Conservation (phyloP, 1,140 invertebrate genomes). For the Drosophila orena region DNA sequence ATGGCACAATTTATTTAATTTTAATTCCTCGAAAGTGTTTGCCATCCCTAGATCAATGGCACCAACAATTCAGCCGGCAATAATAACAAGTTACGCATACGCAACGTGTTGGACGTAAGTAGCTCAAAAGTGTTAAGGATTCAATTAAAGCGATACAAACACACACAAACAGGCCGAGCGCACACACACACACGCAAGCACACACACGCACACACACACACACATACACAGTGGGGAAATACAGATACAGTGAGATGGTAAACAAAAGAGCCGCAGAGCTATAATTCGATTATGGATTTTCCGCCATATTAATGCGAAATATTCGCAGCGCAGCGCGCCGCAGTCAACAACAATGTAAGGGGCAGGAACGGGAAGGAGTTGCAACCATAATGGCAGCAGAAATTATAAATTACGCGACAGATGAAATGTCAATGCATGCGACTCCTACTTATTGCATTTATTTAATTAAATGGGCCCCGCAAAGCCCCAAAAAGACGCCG, state of each 20-base stretch:
- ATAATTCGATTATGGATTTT: constrained; percentile 83
- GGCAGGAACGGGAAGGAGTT: constrained; percentile 7
- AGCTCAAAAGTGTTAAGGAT: constrained; percentile 83
- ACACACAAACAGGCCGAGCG: constrained; percentile 41
- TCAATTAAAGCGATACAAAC: constrained; percentile 82
- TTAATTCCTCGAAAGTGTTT: constrained; percentile 9
- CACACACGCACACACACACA: constrained; percentile 17
- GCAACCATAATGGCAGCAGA: constrained; percentile 76
- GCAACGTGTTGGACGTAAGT: constrained; percentile 80
- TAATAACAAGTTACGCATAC: constrained; percentile 79
- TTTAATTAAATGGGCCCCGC: constrained; percentile 70
- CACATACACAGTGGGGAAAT: constrained; percentile 1
- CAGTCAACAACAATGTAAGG: constrained; percentile 63
- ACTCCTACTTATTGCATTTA: constrained; percentile 76
- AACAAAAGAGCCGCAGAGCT: constrained; percentile 78
- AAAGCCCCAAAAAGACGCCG: constrained; percentile 29
- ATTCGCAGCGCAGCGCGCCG: constrained; percentile 75
- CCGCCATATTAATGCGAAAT: constrained; percentile 82
- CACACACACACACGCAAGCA: constrained; percentile 21
- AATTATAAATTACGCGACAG: constrained; percentile 82
- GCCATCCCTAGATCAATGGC: constrained; percentile 49
- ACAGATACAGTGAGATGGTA: constrained; percentile 48
- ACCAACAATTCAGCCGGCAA: constrained; percentile 44
- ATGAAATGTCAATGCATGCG: constrained; percentile 77
- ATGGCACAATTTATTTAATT: constrained; percentile 13